Conservation (phyloP, 2,113 vertebrate genomes). For the Forbesichthys papilliferus region DNA sequence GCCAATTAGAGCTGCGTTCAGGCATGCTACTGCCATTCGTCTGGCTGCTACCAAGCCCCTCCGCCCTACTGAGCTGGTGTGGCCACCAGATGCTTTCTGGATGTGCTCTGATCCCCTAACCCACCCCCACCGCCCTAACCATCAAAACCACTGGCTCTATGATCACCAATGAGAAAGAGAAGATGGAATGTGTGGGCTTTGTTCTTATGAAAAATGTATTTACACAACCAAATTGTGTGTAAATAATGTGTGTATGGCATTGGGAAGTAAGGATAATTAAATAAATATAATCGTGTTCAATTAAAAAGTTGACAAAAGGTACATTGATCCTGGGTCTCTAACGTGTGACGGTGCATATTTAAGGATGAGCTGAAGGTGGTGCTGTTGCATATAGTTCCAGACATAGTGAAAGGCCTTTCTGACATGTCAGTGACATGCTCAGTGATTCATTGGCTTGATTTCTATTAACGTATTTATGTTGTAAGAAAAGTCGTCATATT, state of each 20-base stretch:
- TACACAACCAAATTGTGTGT: too few species aligned
- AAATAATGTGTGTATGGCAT: too few species aligned
- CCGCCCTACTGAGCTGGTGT: slow-evolving; percentile 24
- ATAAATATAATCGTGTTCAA: too few species aligned
- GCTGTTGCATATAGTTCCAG: slow-evolving; percentile 33
- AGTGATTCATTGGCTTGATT: slow-evolving; percentile 1
- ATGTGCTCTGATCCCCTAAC: slow-evolving; percentile 1
- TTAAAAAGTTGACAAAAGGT: too few species aligned
- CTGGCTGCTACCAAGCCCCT: slow-evolving; percentile 32
- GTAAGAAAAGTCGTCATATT: too few species aligned
- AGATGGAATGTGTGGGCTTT: too few species aligned
- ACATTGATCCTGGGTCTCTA: background rate
- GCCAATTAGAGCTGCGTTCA: slow-evolving; percentile 42
- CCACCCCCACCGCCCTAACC: background rate
- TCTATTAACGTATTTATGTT: too few species aligned
- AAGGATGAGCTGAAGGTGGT: slow-evolving; percentile 29
- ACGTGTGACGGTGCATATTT: background rate
- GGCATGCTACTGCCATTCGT: slow-evolving; percentile 34
- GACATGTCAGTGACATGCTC: background rate
- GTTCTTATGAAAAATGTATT: too few species aligned
- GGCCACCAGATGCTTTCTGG: slow-evolving; percentile 36
- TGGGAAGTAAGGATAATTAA: too few species aligned
- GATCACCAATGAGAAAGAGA: too few species aligned
- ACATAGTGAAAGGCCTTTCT: too few species aligned
- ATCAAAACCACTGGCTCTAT: background rate